Conservation (phyloP, 1,140 invertebrate species). For the Lutraria rhynchaena region DNA sequence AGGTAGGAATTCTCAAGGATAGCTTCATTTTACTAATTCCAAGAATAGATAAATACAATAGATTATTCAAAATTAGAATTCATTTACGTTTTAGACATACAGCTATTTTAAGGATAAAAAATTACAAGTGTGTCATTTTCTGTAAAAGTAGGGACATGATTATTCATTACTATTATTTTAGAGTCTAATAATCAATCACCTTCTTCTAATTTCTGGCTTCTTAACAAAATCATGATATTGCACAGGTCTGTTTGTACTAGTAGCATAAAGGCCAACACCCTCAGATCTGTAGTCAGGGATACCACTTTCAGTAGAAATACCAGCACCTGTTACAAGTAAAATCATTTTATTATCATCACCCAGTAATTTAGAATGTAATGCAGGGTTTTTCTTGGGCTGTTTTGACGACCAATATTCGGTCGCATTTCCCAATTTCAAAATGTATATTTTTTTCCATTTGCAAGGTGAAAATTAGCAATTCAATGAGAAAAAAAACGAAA, state of each 20-base stretch:
- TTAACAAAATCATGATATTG: conserved; percentile 90
- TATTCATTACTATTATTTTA: no score
- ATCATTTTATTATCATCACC: no score
- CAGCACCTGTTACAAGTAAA: conserved; percentile 95
- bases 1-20: no score
- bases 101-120: no score
- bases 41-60: no score
- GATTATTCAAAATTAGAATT: no score
- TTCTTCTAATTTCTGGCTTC: conserved; percentile 86
- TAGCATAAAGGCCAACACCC: conserved; percentile 95
- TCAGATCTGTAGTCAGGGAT: conserved; percentile 96
- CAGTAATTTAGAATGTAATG: neutral
- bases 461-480: no score
- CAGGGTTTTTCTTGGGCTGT: neutral
- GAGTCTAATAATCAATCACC: conserved; percentile 79
- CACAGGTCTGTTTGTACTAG: conserved; percentile 91
- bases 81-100: no score
- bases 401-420: no score
- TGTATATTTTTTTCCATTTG: neutral
- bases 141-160: no score
- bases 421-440: neutral
- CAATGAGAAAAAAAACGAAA: neutral
- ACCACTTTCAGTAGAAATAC: conserved; percentile 97
- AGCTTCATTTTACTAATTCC: no score
- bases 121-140: no score